A percentile compares a stretch with the other conserved stretches of the same genome.
These are phyloP conservation scores for Prorops nasuta DNA, from an alignment of 1,140 invertebrate genomes.

Conservation along the genomic window DNA sequence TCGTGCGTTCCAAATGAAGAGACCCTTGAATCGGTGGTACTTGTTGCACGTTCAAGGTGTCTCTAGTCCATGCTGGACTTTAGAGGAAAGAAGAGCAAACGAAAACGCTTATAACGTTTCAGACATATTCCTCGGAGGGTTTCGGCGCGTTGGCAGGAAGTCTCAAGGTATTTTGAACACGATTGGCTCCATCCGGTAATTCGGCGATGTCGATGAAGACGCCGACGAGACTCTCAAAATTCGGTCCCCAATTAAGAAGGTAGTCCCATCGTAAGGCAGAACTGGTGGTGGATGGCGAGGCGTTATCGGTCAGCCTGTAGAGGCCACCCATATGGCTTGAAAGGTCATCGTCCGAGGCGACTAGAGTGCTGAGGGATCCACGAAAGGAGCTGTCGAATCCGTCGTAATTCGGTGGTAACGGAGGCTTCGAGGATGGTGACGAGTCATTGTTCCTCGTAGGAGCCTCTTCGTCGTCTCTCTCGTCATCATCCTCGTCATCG, in stretches of 20 bases:
- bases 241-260: slow-evolving; percentile 92
- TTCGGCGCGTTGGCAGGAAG: slow-evolving; percentile 69
- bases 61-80: not conserved
- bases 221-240: slow-evolving; percentile 90
- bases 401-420: slow-evolving; percentile 75
- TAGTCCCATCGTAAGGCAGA: slow-evolving; percentile 86
- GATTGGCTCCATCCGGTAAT: slow-evolving; percentile 77
- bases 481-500: slow-evolving; percentile 64
- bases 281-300: slow-evolving; percentile 68
- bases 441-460: slow-evolving; percentile 43
- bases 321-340: slow-evolving; percentile 71
- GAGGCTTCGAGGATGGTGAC: slow-evolving; percentile 61
- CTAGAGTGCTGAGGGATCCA: slow-evolving; percentile 87
- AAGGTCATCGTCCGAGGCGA: slow-evolving; percentile 88
- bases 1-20: too few relatives aligned
- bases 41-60: not conserved
- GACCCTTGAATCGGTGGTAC: too few relatives aligned
- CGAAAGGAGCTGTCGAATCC: slow-evolving; percentile 91
- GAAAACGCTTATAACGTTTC: slow-evolving; percentile 7
- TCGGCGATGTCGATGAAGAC: slow-evolving; percentile 96
- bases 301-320: slow-evolving; percentile 71
- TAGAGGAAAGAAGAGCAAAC: not conserved
- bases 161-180: slow-evolving; percentile 64
- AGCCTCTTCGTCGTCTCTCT: slow-evolving; percentile 61
- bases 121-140: slow-evolving; percentile 80